phyloP scores from a whole-genome alignment of 2,797 vertebrate species.

The Antennarius maculatus region DNA sequence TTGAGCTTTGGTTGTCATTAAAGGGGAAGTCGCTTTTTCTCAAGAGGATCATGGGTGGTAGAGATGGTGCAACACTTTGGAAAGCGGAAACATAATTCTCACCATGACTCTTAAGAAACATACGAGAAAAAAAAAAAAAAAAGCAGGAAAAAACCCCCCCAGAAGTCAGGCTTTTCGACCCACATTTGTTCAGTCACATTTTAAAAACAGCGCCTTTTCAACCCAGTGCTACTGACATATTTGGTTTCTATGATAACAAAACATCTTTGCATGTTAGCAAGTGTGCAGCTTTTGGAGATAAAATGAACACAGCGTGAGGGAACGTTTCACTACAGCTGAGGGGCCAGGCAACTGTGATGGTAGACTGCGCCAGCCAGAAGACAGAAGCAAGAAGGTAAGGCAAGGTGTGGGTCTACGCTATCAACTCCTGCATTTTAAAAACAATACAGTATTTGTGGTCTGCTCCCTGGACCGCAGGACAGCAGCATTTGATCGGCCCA shows the following conservation, averaged over 20 bases:
- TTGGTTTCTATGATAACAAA: conserved; percentile 65
- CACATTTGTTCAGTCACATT: conserved; percentile 65
- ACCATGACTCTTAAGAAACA: conserved; percentile 16
- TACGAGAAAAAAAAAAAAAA: conserved; percentile 15
- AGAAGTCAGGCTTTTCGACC: conserved; percentile 32
- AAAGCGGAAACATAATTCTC: not conserved
- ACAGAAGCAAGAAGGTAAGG: conserved; percentile 68
- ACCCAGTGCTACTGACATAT: conserved; percentile 73
- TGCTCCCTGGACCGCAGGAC: conserved; percentile 47
- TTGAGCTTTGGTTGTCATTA: conserved; percentile 71
- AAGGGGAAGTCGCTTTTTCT: conserved; percentile 51
- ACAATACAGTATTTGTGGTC: conserved; percentile 60
- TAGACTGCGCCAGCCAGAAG: conserved; percentile 21
- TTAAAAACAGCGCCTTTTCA: conserved; percentile 63
- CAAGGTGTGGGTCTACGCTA: conserved; percentile 70
- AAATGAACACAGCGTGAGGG: conserved; percentile 54
- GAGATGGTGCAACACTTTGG: conserved; percentile 20
- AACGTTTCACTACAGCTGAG: conserved; percentile 42
- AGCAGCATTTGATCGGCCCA: conserved; percentile 58
- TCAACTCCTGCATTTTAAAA: conserved; percentile 70
- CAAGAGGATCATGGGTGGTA: conserved; percentile 20
- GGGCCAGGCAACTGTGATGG: conserved; percentile 28
- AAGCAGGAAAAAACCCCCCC: conserved; percentile 12
- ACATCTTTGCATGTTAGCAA: conserved; percentile 36
- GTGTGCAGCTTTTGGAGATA: conserved; percentile 56